phyloP scores from a whole-genome alignment of 2,888 invertebrate genomes.

The Copidosoma aretas region DNA sequence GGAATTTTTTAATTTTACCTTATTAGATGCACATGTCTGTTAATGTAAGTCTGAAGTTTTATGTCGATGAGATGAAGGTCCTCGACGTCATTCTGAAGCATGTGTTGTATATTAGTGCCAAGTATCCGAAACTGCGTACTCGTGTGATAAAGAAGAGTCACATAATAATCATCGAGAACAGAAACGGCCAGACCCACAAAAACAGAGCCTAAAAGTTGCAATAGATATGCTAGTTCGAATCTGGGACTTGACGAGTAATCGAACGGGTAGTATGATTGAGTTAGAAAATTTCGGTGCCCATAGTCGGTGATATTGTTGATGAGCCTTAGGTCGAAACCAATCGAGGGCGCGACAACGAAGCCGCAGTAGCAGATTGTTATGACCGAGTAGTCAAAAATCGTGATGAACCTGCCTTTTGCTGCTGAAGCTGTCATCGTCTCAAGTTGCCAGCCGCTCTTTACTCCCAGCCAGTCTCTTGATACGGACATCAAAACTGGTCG shows the following conservation, averaged over 20 bases:
- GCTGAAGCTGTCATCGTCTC: slow-evolving; percentile 20
- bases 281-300: background rate
- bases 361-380: background rate
- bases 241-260: background rate
- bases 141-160: slow-evolving; percentile 10
- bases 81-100: background rate
- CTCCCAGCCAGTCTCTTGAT: slow-evolving; percentile 15
- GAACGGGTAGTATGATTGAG: slow-evolving; percentile 17
- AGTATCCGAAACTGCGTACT: slow-evolving; percentile 9
- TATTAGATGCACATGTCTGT: slow-evolving; percentile 19
- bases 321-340: slow-evolving; percentile 1
- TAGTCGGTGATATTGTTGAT: slow-evolving; percentile 12
- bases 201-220: background rate
- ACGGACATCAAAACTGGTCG: slow-evolving; percentile 19
- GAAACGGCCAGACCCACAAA: slow-evolving; percentile 4
- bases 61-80: background rate
- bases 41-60: background rate
- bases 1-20: too few relatives aligned
- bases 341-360: background rate
- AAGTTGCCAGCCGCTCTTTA: background rate
- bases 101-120: background rate
- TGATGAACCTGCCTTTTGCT: background rate
- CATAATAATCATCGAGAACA: slow-evolving; percentile 16
- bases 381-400: slow-evolving; percentile 1
- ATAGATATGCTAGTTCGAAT: background rate